Base-by-base conservation (phyloP, 2,797 vertebrate species). In the Acanthis flammea region DNA sequence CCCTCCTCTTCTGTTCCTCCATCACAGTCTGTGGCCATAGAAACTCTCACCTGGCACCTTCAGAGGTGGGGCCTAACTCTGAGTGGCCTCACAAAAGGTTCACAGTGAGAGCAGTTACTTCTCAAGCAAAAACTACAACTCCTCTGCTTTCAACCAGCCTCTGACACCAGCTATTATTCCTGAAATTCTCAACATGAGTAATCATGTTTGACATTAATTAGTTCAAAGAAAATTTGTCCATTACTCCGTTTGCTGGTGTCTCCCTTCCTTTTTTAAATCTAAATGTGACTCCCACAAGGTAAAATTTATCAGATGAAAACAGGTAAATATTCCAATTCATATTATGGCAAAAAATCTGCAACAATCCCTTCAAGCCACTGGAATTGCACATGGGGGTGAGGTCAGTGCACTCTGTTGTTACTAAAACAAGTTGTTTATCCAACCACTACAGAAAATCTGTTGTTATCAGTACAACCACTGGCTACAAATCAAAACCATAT, bases 401-500 rank as follows among this genome's bases (percentile, higher is more conserved):
- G 91, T 70, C 75, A 86, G 50, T 73, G 86, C 54, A 84, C 94
- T 95, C 74, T 92, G 66, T 55, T 87, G 83, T 90, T 91, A 93
- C 91, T 90, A 70, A 96, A 93, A 77, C 45, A 72, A 83, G 67
- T 31, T 73, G 62, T 92, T 96, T 95, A 80, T 73, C 84, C 87
- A 88, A 58, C 53, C 67, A 57, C 54, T 91, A 91, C 61, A 92
- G 71, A 90, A 96, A 94, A 80, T 76, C 86, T 89, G 83, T 91
- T 95, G 78, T 91, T 95, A 92, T 66, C 53, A 73, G 82, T 91
- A 66, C 55, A 93, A 70, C 65, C 79, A 88, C 88, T 88, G 84
- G 74, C 88, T 88, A 91, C 68, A 91, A 95, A 96, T 93, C 88
- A 94, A 93, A 94, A 81, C 65, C 53, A 60, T 39, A 89, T 94